Evolutionary conservation across 30 jellyfish, hydroid and myxozoan species (phyloP), one percentile per base, ranked within the genome.

Genomic region (Aurelia coerulea): DNA sequence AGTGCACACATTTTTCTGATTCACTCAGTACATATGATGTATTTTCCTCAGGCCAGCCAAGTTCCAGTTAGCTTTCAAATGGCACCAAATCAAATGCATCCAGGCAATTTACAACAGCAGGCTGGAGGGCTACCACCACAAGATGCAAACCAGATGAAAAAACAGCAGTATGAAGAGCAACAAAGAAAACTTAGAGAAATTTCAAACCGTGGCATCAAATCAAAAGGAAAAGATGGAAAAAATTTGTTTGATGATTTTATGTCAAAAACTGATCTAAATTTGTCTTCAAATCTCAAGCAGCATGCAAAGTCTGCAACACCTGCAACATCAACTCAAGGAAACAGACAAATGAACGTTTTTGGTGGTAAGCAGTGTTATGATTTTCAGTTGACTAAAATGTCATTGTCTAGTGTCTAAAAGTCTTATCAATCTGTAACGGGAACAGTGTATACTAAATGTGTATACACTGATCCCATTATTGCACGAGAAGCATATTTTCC

Each of bases 111-210:
- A 1, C 92, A 83, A 34, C 60, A 23, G 33, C 39, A 46, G 64
- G 64, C 74, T n/a, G 74, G 83, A 63, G 63, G 17, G 11, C 10
- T 23, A 23, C 17, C 42, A 13, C 68, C 79, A 23, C 90, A 67
- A 46, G 41, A 18, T 52, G 85, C 73, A 72, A 94, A 74, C 11
- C 64, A 52, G 10, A 9, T 10, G 19, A 87, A 69, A 83, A 67
- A 59, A 60, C 89, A 74, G 6, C 86, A 81, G 76, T 81, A 60
- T 81, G 97, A 72, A 34, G 97, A 66, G 17, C 93, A 74, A 74
- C 74, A 81, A 66, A 73, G 90, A 65, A 89, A 68, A 56, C 69
- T 80, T 71, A 81, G 74, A 59, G 93, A 89, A 60, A 64, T 80
- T 50, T 73, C 88, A 18, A 66, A 68, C 31, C 78, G 84, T 46